Conservation (phyloP, 2,888 invertebrate genomes). For the Noctua fimbriata region DNA sequence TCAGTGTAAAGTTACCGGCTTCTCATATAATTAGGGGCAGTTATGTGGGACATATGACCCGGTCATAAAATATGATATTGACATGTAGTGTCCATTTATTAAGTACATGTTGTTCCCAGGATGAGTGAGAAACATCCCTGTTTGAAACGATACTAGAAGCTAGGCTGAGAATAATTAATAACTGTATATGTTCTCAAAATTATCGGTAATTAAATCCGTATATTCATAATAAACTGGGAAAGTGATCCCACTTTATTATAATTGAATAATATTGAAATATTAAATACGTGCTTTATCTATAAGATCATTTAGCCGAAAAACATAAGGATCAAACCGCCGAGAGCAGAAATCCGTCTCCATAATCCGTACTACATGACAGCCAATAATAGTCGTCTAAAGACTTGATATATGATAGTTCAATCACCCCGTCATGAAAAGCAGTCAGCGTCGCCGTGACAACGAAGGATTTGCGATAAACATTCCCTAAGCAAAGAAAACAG, state of each 20-base stretch:
- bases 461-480: background rate
- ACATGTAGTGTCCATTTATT: constrained; percentile 21
- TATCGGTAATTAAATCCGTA: no score
- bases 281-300: background rate
- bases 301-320: background rate
- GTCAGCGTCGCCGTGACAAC: background rate
- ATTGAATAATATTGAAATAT: background rate
- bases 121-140: background rate
- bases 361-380: constrained; percentile 4
- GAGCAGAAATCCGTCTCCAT: constrained; percentile 1
- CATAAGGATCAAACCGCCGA: background rate
- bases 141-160: background rate
- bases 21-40: constrained; percentile 54
- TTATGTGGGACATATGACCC: constrained; percentile 35
- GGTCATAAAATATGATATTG: constrained; percentile 45
- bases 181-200: background rate
- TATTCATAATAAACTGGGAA: background rate
- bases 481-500: constrained; percentile 7
- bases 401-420: constrained; percentile 11
- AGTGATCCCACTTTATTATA: background rate
- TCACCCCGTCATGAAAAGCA: background rate
- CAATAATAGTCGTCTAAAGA: constrained; percentile 1
- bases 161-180: background rate
- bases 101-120: constrained; percentile 13
- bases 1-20: constrained; percentile 38